Conservation (phyloP, 2,797 vertebrate genomes). For the Brachymystax lenok region DNA sequence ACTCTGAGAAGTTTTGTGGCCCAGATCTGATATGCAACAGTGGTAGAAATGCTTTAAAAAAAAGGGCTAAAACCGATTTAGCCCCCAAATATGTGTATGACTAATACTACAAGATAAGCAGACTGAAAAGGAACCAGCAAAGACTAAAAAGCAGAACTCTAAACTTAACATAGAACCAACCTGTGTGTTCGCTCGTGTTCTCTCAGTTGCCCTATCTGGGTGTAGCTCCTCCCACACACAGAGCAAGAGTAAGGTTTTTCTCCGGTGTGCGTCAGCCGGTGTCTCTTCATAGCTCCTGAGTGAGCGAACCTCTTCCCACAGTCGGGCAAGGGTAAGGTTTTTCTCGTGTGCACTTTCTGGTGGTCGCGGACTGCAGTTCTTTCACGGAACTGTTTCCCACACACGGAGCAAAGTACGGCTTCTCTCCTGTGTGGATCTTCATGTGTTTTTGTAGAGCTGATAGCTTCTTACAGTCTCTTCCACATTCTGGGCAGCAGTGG, state of each 20-base stretch:
- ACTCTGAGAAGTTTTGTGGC: no score
- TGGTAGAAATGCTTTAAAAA: no score
- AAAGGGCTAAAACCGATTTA: no score
- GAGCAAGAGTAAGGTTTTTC: conserved; percentile 10
- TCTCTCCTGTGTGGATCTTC: conserved; percentile 17
- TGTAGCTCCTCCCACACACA: conserved; percentile 3
- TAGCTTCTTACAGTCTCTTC: neutral
- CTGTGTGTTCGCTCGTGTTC: conserved; percentile 3
- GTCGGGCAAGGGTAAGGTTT: neutral
- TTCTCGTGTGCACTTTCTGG: neutral
- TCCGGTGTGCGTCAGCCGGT: neutral
- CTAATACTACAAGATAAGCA: no score
- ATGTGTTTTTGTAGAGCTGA: neutral
- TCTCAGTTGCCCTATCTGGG: neutral
- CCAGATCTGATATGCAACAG: no score
- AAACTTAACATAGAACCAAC: neutral
- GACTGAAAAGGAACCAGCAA: neutral
- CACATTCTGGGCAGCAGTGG: neutral
- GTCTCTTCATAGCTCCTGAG: neutral
- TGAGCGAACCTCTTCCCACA: neutral
- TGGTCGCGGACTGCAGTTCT: neutral
- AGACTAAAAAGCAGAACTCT: neutral
- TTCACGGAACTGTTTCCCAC: conserved; percentile 3
- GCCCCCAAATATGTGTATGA: no score
- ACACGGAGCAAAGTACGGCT: neutral